Evolutionary conservation across 2,113 vertebrate genomes (phyloP).

Genomic region (Anarhynchus alexandrinus): DNA sequence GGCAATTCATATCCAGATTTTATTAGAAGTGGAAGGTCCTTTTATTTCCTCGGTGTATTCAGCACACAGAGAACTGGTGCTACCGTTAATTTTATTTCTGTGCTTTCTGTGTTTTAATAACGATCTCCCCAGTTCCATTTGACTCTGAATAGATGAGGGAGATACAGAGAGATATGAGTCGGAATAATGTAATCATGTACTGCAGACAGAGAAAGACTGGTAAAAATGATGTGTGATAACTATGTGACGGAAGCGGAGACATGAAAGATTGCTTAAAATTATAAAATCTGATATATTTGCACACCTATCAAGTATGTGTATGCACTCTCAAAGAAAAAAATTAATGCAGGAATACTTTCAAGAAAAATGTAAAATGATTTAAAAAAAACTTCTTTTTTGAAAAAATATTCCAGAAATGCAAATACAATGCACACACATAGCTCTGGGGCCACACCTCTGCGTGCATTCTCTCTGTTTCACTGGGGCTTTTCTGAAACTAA

Average conservation of each 20-base stretch:
- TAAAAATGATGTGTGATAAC: not conserved
- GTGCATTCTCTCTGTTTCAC: not conserved
- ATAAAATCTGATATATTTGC: not conserved
- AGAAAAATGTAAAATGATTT: not conserved
- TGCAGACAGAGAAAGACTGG: not conserved
- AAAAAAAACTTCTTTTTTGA: not conserved
- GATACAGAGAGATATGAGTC: not conserved
- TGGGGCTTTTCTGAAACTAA: not conserved
- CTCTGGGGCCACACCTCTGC: not conserved
- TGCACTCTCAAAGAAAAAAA: not conserved
- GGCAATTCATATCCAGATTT: constrained; percentile 13
- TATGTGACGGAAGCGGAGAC: not conserved
- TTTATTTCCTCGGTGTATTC: constrained; percentile 44
- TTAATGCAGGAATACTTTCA: not conserved
- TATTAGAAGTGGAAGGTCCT: constrained; percentile 7
- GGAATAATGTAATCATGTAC: not conserved
- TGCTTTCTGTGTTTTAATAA: constrained; percentile 25
- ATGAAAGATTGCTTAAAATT: not conserved
- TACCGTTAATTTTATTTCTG: constrained; percentile 22
- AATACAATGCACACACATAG: not conserved
- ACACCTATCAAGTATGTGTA: not conserved
- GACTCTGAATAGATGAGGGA: not conserved
- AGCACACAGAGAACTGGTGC: not conserved
- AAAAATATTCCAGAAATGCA: not conserved
- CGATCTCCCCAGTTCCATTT: not conserved